Conservation (phyloP, 2,888 invertebrate genomes). For the Vannuccia rotundouncinata region DNA sequence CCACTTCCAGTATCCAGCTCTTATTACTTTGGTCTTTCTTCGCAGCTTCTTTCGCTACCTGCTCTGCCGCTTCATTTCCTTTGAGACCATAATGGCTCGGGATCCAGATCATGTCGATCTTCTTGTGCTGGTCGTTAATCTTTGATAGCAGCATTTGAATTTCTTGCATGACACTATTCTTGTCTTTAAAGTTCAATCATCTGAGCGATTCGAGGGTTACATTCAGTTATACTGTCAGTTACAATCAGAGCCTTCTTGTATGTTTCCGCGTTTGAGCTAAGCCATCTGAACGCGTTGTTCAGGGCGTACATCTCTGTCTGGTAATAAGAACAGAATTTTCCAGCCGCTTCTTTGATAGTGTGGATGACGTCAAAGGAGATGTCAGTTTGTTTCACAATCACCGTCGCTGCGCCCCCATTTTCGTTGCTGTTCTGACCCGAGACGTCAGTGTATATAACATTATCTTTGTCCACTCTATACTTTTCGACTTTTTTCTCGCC, state of each 20-base stretch:
- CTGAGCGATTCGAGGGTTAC: background rate
- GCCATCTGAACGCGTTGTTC: background rate
- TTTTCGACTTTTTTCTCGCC: background rate
- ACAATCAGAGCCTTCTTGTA: background rate
- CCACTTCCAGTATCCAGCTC: background rate
- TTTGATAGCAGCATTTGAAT: background rate
- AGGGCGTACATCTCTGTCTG: background rate
- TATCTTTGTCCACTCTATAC: background rate
- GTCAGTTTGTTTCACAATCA: background rate
- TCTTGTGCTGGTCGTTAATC: background rate
- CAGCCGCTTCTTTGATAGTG: background rate
- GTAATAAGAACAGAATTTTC: background rate
- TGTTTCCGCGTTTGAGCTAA: background rate
- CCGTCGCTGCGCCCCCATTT: background rate
- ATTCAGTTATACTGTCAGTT: background rate
- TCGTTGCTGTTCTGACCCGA: background rate
- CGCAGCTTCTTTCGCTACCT: background rate
- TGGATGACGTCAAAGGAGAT: background rate
- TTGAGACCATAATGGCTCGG: background rate
- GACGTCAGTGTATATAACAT: background rate
- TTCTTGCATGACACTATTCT: background rate
- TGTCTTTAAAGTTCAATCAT: background rate
- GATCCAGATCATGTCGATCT: background rate
- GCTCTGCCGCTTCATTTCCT: background rate
- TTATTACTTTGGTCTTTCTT: background rate